Conservation (phyloP, 2,888 invertebrate species). For the Alloplasta piceator region DNA sequence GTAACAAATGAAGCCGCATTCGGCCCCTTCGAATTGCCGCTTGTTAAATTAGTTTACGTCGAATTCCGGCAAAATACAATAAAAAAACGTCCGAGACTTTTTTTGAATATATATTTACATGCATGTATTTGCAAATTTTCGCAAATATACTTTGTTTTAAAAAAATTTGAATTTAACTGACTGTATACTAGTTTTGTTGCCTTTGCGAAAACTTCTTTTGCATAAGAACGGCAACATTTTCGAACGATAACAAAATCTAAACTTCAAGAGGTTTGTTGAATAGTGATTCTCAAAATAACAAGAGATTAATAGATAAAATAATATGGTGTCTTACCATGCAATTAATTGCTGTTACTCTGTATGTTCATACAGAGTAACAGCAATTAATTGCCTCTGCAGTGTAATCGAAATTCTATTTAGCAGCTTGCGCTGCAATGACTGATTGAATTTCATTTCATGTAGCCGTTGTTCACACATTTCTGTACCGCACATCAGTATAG, state of each 20-base stretch:
- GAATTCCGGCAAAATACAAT: too few relatives aligned
- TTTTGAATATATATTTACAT: not conserved
- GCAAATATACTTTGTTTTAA: constrained; percentile 1
- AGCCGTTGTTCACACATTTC: constrained; percentile 6
- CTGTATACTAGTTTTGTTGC: constrained; percentile 8
- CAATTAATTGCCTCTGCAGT: constrained; percentile 2
- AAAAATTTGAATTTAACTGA: constrained; percentile 4
- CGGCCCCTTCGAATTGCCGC: too few relatives aligned
- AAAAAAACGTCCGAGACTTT: too few relatives aligned
- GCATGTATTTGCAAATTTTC: constrained; percentile 11
- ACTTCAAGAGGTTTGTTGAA: constrained; percentile 4
- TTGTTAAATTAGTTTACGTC: too few relatives aligned
- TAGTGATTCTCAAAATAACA: constrained; percentile 10
- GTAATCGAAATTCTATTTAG: not conserved
- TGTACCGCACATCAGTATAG: constrained; percentile 14
- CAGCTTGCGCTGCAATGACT: constrained; percentile 9
- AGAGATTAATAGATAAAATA: constrained; percentile 2
- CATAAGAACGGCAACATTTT: constrained; percentile 14
- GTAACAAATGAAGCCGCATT: too few relatives aligned
- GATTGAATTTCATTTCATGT: constrained; percentile 21
- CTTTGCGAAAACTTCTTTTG: constrained; percentile 6
- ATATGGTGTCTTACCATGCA: constrained; percentile 10
- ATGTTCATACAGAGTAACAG: too few relatives aligned
- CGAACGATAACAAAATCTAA: constrained; percentile 13
- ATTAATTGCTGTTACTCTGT: constrained; percentile 2